Evolutionary conservation across 2,888 invertebrate genomes (phyloP), one percentile per base, ranked within the genome.

Genomic region (Drosophila anceps): DNA sequence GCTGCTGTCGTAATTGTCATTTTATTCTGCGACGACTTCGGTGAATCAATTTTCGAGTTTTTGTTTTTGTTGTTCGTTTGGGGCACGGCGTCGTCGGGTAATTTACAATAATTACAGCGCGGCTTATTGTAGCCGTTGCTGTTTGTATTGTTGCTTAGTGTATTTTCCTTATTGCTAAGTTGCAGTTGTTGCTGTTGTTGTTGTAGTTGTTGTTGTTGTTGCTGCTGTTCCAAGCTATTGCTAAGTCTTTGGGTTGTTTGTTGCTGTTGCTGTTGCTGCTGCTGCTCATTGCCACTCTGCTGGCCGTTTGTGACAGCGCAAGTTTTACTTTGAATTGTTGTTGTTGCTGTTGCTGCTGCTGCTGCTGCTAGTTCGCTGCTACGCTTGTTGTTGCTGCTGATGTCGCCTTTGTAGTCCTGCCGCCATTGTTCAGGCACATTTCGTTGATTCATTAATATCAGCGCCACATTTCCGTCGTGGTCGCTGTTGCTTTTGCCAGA

Each of bases 241-340:
- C 91, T 91, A 91, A 90, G 90, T 91, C 91, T 91, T 91, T 91
- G 91, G 91, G 84, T 91, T 87, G 79, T 80, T 81, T 86, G 84
- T 78, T 75, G 83, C 65, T 86, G 84, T 77, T 75, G 67, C 33
- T 81, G 75, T 55, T 84, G 75, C 81, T 86, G 83, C 62, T 77
- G 73, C 61, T 78, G 83, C 77, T 84, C 84, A 83, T 83, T 87
- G 84, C 85, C 89, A 79, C 84, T 85, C 69, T 66, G 81, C 89
- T 69, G 83, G 80, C 70, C 69, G 72, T 82, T 84, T 84, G 84
- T 85, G 86, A 82, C 82, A 82, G 85, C 85, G 82, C 85, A 82
- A 85, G 76, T 85, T 85, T 85, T 82, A 73, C 69, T 85, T 82
- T 77, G 73, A 73, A 65, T 76, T 46, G 76, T 54, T 76, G 74